These are phyloP conservation scores for Cheilosia urbana DNA, from an alignment of 2,888 invertebrate genomes.

Conservation along the genomic window DNA sequence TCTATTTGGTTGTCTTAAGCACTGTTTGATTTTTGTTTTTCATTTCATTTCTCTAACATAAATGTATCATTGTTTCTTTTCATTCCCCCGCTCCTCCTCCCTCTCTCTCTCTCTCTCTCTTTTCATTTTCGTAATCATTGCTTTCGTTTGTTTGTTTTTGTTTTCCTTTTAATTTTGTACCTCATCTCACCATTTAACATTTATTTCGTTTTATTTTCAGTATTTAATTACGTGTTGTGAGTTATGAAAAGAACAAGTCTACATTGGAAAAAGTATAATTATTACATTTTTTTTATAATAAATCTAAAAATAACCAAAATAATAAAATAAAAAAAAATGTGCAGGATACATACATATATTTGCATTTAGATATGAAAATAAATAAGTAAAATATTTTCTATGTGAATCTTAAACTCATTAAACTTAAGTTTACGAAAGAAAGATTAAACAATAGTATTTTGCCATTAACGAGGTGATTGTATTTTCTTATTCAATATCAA, in stretches of 20 bases:
- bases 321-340: constrained; percentile 45
- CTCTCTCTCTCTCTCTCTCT: constrained; percentile 28
- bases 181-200: constrained; percentile 47
- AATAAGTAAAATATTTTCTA: constrained; percentile 49
- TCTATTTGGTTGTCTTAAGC: constrained; percentile 23
- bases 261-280: constrained; percentile 68
- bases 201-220: constrained; percentile 77
- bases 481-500: constrained; percentile 36
- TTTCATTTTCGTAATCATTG: constrained; percentile 25
- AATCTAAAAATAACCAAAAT: constrained; percentile 59
- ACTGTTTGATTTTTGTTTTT: constrained; percentile 19
- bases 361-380: constrained; percentile 48
- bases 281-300: constrained; percentile 57
- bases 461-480: constrained; percentile 52
- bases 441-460: constrained; percentile 51
- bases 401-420: constrained; percentile 57
- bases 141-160: constrained; percentile 6
- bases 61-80: not conserved
- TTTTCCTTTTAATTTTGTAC: constrained; percentile 31
- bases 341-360: constrained; percentile 62
- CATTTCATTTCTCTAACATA: not conserved
- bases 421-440: constrained; percentile 41
- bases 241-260: constrained; percentile 73
- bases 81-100: not conserved
- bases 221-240: constrained; percentile 84